A percentile compares a stretch with the other conserved stretches of the same genome.
Evolutionary conservation across 2,113 vertebrate genomes (phyloP).

Genomic region (Scytalopus superciliaris): DNA sequence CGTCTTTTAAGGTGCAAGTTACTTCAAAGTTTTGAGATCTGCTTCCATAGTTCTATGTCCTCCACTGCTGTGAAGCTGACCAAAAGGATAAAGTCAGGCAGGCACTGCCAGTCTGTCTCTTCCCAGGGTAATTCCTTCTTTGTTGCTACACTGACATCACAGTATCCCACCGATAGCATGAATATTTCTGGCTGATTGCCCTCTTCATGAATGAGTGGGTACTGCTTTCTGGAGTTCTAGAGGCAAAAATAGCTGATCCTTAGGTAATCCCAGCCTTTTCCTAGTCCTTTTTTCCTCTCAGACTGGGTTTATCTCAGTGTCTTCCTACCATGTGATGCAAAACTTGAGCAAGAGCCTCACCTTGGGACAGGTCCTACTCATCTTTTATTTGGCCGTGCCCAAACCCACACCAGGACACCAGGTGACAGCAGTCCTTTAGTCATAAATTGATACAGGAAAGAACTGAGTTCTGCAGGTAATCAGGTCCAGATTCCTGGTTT

Average conservation of each 20-base stretch:
- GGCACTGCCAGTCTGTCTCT: neutral
- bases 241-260: neutral
- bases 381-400: neutral
- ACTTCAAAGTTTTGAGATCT: neutral
- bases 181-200: neutral
- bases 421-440: neutral
- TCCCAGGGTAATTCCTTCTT: neutral
- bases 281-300: neutral
- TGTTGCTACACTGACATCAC: neutral
- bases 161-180: neutral
- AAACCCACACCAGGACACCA: neutral
- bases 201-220: neutral
- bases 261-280: neutral
- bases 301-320: neutral
- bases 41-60: neutral
- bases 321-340: neutral
- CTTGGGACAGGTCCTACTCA: neutral
- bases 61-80: neutral
- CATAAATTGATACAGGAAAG: neutral
- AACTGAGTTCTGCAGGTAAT: neutral
- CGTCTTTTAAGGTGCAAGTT: neutral
- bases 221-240: neutral
- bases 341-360: neutral
- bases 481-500: neutral
- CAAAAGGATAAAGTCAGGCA: neutral